phyloP scores from a whole-genome alignment of 1,140 invertebrate genomes.

The Pectinophora gossypiella region DNA sequence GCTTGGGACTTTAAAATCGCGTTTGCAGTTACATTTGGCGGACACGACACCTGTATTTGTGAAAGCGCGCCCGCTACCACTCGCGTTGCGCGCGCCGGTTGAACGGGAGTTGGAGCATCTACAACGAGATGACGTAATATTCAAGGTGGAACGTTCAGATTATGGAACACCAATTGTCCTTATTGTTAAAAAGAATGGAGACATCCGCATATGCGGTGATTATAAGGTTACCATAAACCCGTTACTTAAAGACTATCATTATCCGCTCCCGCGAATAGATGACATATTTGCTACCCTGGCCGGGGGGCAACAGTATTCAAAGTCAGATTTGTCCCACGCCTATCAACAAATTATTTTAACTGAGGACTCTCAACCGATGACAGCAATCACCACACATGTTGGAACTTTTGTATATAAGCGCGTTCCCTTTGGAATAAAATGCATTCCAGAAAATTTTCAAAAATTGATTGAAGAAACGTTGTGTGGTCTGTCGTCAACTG shows the following conservation, averaged over 20 bases:
- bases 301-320: conserved; percentile 27
- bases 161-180: conserved; percentile 30
- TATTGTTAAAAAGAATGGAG: conserved; percentile 23
- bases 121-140: conserved; percentile 15
- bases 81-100: conserved; percentile 20
- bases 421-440: conserved; percentile 29
- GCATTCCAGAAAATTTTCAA: conserved; percentile 36
- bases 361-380: conserved; percentile 22
- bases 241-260: conserved; percentile 20
- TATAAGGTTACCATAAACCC: conserved; percentile 33
- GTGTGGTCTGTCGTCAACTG: conserved; percentile 11
- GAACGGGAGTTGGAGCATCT: conserved; percentile 21
- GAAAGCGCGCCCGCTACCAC: conserved; percentile 17
- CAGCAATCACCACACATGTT: conserved; percentile 36
- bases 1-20: conserved; percentile 10
- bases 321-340: conserved; percentile 26
- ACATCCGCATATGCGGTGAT: conserved; percentile 32
- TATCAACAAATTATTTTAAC: conserved; percentile 25
- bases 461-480: conserved; percentile 28
- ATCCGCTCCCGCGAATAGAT: conserved; percentile 35
- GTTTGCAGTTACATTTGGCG: conserved; percentile 12
- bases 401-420: conserved; percentile 31
- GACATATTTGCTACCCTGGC: conserved; percentile 34
- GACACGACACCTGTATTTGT: conserved; percentile 20
- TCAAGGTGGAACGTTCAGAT: conserved; percentile 21